These are phyloP conservation scores for Edolisoma coerulescens DNA, from an alignment of 2,113 vertebrate species.

Conservation along the genomic window DNA sequence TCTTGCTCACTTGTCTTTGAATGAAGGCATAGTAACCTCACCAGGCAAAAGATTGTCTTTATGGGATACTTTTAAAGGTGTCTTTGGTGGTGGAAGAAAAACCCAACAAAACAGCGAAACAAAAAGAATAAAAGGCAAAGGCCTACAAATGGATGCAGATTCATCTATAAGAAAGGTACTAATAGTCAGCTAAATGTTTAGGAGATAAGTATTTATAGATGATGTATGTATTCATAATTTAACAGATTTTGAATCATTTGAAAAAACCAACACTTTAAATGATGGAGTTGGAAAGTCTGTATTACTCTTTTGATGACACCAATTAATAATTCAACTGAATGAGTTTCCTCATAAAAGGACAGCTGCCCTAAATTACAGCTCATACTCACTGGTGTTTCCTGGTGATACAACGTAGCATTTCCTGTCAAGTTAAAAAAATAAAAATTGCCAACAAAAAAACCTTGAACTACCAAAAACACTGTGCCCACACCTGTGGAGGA, in stretches of 20 bases:
- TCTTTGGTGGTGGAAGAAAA: background rate
- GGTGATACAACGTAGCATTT: background rate
- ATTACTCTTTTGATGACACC: background rate
- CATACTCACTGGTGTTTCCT: background rate
- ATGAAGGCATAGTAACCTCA: background rate
- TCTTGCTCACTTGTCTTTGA: background rate
- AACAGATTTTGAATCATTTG: background rate
- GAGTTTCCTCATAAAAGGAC: background rate
- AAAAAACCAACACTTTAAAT: background rate
- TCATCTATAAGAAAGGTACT: background rate
- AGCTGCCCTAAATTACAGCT: background rate
- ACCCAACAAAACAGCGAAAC: background rate
- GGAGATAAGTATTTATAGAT: background rate
- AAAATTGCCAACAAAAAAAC: background rate
- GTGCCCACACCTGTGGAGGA: background rate
- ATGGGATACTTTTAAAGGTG: background rate
- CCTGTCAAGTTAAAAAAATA: background rate
- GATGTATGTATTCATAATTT: background rate
- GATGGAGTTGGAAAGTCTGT: background rate
- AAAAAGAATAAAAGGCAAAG: background rate
- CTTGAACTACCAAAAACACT: background rate
- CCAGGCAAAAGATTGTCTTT: background rate
- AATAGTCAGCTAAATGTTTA: background rate
- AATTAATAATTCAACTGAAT: background rate
- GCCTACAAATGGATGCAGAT: background rate